Conservation (phyloP, 2,888 invertebrate species). For the Parnassius apollo region DNA sequence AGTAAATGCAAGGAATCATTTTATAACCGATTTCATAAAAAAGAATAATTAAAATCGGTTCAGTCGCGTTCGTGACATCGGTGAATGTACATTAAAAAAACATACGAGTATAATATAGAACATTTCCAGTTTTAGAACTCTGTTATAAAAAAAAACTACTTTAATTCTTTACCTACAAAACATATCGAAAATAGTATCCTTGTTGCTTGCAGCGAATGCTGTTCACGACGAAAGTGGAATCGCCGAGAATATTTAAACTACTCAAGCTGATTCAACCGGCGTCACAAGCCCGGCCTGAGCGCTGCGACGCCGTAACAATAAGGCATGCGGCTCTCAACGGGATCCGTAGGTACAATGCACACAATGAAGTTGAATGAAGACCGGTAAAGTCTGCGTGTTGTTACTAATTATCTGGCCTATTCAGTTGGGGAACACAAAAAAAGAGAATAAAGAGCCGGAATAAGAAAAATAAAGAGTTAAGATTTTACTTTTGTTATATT, state of each 20-base stretch:
- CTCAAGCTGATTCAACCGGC: slow-evolving; percentile 20
- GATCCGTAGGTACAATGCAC: slow-evolving; percentile 48
- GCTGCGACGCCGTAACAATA: slow-evolving; percentile 38
- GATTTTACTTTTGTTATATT: background rate
- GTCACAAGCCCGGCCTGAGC: slow-evolving; percentile 17
- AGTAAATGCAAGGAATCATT: too few relatives aligned
- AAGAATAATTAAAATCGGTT: too few relatives aligned
- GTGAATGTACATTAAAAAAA: too few relatives aligned
- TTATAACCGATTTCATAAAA: too few relatives aligned
- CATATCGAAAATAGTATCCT: background rate
- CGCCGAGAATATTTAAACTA: slow-evolving; percentile 10
- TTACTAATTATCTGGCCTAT: slow-evolving; percentile 61
- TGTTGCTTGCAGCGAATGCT: background rate
- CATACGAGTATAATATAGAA: too few relatives aligned
- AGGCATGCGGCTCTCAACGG: slow-evolving; percentile 38
- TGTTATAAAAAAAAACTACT: too few relatives aligned
- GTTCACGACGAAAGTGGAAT: slow-evolving; percentile 2
- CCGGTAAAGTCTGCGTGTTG: slow-evolving; percentile 53
- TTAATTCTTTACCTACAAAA: background rate
- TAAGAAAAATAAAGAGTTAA: slow-evolving; percentile 14
- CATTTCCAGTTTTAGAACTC: too few relatives aligned
- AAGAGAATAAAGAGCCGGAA: background rate
- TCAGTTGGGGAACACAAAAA: slow-evolving; percentile 28
- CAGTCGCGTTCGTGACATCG: too few relatives aligned
- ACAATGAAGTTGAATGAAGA: slow-evolving; percentile 51